Evolutionary conservation across 2,888 invertebrate genomes (phyloP), one percentile per base, ranked within the genome.

Genomic region (Linnaemya tessellans): DNA sequence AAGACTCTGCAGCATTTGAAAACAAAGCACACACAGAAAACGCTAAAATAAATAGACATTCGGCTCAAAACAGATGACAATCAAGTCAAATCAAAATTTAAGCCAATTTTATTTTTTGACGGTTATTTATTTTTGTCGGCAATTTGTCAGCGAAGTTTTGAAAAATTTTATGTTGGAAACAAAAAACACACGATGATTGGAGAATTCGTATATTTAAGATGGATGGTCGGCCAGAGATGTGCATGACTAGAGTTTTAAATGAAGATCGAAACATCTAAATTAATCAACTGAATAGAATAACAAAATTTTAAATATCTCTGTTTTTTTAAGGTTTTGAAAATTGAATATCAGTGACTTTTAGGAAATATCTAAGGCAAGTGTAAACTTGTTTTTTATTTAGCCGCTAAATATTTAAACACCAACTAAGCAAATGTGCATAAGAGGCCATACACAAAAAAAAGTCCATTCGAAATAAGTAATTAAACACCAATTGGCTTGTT

Each of bases 401-500:
- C 3, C n/a, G 5, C 46, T n/a, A 5, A 46, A 46, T 43, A 13
- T 1, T 11, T 43, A 43, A 7, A 38, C 10, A 38, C 38, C 1
- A 46, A 46, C 13, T 46, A n/a, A n/a, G n/a, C 30, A 30, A 2
- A 30, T 30, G 30, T 5, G 30, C 30, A 30, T 30, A 30, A 2
- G 30, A 30, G 30, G 2, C 2, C 30, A 30, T 30, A 51, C 9
- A 51, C 5, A 7, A 18, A 18, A 51, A 25, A 46, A 77, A 30
- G 11, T 13, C 18, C 15, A 41, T 8, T 8, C 13, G 18, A 79
- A 68, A 64, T 60, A 43, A 64, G 51, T 75, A 80, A 84, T 84
- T 84, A 75, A 84, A 84, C 70, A 84, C 79, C 64, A 70, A 75
- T 84, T 84, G 80, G 65, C 80, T 80, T 70, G 71, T 84, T 75